These are phyloP conservation scores for Drosophila saltans DNA, from an alignment of 1,140 invertebrate species.

Conservation along the genomic window DNA sequence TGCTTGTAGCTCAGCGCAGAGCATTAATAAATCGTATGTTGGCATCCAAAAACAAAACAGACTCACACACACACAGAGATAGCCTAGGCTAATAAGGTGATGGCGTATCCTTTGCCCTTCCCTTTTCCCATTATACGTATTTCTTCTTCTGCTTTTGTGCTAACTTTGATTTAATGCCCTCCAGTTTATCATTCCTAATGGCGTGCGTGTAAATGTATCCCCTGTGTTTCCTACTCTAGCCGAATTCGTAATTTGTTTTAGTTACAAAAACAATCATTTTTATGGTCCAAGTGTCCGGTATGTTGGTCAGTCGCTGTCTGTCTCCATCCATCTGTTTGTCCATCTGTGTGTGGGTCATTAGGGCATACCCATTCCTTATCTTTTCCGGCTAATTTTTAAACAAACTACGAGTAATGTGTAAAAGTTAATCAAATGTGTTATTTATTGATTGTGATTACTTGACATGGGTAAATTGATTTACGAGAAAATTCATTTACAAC, in stretches of 20 bases:
- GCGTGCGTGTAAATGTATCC: slow-evolving; percentile 72
- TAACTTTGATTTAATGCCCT: slow-evolving; percentile 81
- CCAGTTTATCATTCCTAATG: slow-evolving; percentile 78
- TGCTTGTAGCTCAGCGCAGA: slow-evolving; percentile 78
- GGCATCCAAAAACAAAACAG: slow-evolving; percentile 24
- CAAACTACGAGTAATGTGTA: slow-evolving; percentile 55
- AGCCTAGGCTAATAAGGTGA: slow-evolving; percentile 64
- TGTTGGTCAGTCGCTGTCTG: slow-evolving; percentile 30
- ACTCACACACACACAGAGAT: slow-evolving; percentile 17
- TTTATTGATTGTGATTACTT: slow-evolving; percentile 61
- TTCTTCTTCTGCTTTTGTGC: slow-evolving; percentile 45
- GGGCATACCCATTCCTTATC: slow-evolving; percentile 43
- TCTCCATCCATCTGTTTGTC: slow-evolving; percentile 23
- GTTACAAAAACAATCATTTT: slow-evolving; percentile 75
- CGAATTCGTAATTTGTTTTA: slow-evolving; percentile 64
- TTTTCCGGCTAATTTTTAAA: slow-evolving; percentile 65
- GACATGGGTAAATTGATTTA: not conserved
- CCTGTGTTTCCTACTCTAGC: slow-evolving; percentile 38
- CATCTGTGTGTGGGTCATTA: slow-evolving; percentile 32
- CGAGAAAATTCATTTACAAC: not conserved
- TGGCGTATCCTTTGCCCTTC: slow-evolving; percentile 29
- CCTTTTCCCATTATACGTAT: slow-evolving; percentile 7
- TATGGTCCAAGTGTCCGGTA: slow-evolving; percentile 33
- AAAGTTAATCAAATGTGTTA: slow-evolving; percentile 69
- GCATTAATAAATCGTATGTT: slow-evolving; percentile 74